Evolutionary conservation across 2,113 vertebrate genomes (phyloP), one percentile per base, ranked within the genome.

Genomic region (Epinephelus fuscoguttatus): DNA sequence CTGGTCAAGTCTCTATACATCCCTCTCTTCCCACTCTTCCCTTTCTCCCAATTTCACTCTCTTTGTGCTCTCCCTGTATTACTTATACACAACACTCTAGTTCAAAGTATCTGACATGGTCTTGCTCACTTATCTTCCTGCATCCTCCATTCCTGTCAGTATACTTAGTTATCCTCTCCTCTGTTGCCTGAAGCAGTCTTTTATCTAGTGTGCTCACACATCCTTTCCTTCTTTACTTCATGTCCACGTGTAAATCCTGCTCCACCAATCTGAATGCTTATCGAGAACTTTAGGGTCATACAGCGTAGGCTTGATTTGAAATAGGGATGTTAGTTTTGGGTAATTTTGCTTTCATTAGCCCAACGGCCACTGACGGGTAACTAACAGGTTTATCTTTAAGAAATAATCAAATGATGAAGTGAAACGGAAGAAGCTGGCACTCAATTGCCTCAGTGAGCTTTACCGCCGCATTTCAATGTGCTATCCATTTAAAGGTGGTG

Each of bases 1-100:
- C 81, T 73, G 84, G 84, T 86, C 82, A 85, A 70, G 79, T 74
- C 85, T 78, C 55, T 66, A 37, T 69, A 68, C 47, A 27, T 87
- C 37, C 63, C n/a, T 66, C 56, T 61, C 69, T 52, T 63, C 45
- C 63, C n/a, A 66, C 56, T 61, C 69, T 47, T 63, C 70, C 62
- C 15, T 67, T 75, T 56, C 53, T 60, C 12, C 53, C 21, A 27
- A 49, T 74, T 88, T 78, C 49, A 30, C 45, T 40, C 30, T 66
- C 57, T 78, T 64, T 81, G 70, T 84, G 50, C 49, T 47, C 13
- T 1, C 17, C 47, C 30, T 71, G 62, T 78, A 57, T 82, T 74
- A 30, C 71, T 57, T 74, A 80, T 42, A 82, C 50, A 57, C 40
- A 57, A 47, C 33, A 56, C 59, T 74, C 17, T 47, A 62, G 63